A percentile compares a stretch with the other conserved stretches of the same genome.
Evolutionary conservation across 2,888 invertebrate genomes (phyloP).

Genomic region (Cephus pygmeus): DNA sequence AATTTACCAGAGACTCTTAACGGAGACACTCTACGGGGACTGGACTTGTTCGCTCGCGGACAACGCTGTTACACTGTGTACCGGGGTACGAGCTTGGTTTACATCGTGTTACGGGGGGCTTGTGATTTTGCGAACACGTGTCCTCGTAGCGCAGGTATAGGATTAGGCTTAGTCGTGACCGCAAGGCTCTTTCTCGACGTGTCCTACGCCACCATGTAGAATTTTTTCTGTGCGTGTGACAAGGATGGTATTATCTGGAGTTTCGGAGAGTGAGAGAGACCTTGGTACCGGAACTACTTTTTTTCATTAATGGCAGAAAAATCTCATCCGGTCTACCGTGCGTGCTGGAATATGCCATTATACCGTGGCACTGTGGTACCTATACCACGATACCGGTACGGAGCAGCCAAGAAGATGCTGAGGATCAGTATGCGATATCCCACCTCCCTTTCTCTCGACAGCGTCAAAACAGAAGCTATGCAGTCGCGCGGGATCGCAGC

Average conservation of each 20-base stretch:
- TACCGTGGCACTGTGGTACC: too few species aligned
- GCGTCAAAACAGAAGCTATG: conserved; percentile 54
- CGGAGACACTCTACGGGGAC: not conserved
- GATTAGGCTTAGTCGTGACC: not conserved
- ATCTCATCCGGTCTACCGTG: conserved; percentile 3
- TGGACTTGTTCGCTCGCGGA: not conserved
- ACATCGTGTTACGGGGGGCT: not conserved
- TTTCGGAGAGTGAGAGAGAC: conserved; percentile 2
- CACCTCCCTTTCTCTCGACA: conserved; percentile 31
- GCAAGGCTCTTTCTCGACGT: not conserved
- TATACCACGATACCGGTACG: too few species aligned
- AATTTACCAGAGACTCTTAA: not conserved
- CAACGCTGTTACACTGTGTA: not conserved
- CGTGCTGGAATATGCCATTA: not conserved
- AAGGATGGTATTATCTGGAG: not conserved
- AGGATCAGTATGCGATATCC: not conserved
- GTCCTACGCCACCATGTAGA: not conserved
- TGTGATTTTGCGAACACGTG: not conserved
- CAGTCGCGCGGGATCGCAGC: conserved; percentile 52
- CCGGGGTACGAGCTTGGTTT: not conserved
- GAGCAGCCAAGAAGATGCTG: not conserved
- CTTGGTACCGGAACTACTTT: conserved; percentile 25
- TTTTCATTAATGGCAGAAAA: conserved; percentile 1
- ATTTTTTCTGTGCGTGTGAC: not conserved
- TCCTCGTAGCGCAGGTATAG: too few species aligned